A percentile compares a stretch with the other conserved stretches of the same genome.
These are phyloP conservation scores for Xestia ashworthii DNA, from an alignment of 2,888 invertebrate species.

Conservation along the genomic window DNA sequence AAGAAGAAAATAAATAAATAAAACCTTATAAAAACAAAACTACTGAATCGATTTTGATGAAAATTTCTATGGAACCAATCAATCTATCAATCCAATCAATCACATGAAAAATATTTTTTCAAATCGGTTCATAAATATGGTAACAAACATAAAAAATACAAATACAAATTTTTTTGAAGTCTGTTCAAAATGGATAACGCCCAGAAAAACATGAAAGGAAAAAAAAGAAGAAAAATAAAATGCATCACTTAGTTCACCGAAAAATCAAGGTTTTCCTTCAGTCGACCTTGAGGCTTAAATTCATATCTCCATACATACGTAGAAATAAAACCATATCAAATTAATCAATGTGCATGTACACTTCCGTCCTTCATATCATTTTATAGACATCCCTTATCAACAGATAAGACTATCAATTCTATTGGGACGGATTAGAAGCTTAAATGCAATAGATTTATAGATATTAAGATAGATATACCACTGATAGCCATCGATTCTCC, in stretches of 20 bases:
- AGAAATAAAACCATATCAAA: conserved; percentile 20
- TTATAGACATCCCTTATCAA: conserved; percentile 36
- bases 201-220: background rate
- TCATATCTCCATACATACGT: conserved; percentile 13
- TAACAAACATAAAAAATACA: too few relatives aligned
- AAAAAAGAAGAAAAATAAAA: background rate
- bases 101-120: too few relatives aligned
- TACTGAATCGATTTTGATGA: too few relatives aligned
- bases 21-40: too few relatives aligned
- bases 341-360: conserved; percentile 34
- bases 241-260: background rate
- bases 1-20: too few relatives aligned
- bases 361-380: conserved; percentile 43
- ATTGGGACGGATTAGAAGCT: conserved; percentile 46
- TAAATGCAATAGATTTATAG: conserved; percentile 47
- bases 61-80: too few relatives aligned
- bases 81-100: too few relatives aligned
- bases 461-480: conserved; percentile 42
- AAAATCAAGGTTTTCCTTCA: conserved; percentile 10
- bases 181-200: background rate
- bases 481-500: conserved; percentile 41
- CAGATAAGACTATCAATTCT: conserved; percentile 52
- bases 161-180: too few relatives aligned
- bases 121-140: too few relatives aligned
- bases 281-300: conserved; percentile 22